Evolutionary conservation across 2,113 vertebrate species (phyloP).

Genomic region (Stegastes partitus): DNA sequence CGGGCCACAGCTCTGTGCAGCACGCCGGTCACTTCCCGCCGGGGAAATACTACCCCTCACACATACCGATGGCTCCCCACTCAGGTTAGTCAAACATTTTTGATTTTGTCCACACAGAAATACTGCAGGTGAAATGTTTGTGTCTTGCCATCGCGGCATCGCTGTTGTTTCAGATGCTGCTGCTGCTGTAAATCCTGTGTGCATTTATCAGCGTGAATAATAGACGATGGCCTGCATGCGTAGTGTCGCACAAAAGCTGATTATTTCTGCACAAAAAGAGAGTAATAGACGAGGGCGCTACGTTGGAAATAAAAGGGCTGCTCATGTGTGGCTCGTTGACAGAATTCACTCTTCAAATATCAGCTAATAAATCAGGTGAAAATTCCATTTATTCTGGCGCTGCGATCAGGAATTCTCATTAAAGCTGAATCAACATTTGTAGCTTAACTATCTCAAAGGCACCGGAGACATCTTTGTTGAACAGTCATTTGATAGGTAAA

Average conservation of each 20-base stretch:
- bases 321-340: conserved; percentile 62
- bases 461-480: conserved; percentile 48
- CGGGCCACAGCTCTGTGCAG: conserved; percentile 90
- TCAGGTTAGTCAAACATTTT: conserved; percentile 89
- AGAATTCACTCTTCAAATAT: conserved; percentile 63
- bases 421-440: conserved; percentile 57
- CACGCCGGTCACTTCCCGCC: conserved; percentile 93
- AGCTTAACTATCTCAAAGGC: conserved; percentile 48
- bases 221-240: conserved; percentile 24
- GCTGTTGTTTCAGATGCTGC: conserved; percentile 41
- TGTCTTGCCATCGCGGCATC: neutral
- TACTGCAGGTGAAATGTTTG: conserved; percentile 21
- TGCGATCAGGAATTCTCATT: conserved; percentile 42
- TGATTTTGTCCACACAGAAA: conserved; percentile 5
- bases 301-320: conserved; percentile 31
- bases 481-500: conserved; percentile 52
- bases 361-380: conserved; percentile 54
- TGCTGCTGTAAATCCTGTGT: conserved; percentile 43
- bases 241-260: conserved; percentile 45
- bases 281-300: conserved; percentile 5
- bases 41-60: conserved; percentile 95
- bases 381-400: conserved; percentile 42
- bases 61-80: conserved; percentile 96
- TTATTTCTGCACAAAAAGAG: conserved; percentile 46
- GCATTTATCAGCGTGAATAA: conserved; percentile 38